Conservation (phyloP, 2,888 invertebrate species). For the Notodonta ziczac region DNA sequence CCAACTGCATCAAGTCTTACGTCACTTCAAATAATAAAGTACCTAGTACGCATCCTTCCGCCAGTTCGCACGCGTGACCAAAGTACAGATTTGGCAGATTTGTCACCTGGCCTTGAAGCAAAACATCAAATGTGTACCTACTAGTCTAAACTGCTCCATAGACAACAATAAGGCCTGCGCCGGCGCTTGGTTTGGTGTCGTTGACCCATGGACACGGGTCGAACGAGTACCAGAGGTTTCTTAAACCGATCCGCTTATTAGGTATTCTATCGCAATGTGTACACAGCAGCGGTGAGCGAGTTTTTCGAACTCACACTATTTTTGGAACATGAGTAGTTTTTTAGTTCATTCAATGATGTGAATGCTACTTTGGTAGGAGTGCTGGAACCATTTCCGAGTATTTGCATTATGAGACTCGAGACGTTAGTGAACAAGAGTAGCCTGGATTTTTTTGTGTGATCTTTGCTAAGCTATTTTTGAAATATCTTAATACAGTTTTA, state of each 20-base stretch:
- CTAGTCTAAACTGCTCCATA: constrained; percentile 60
- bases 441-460: not conserved
- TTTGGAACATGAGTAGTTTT: constrained; percentile 28
- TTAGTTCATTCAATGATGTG: constrained; percentile 10
- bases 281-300: constrained; percentile 5
- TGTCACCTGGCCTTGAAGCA: constrained; percentile 57
- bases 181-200: constrained; percentile 70
- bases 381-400: too few relatives aligned
- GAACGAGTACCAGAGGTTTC: constrained; percentile 68
- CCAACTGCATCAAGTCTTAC: not conserved
- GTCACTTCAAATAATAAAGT: not conserved
- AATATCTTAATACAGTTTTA: not conserved
- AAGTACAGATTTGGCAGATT: constrained; percentile 38
- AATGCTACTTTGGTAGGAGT: not conserved
- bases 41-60: constrained; percentile 7
- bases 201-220: constrained; percentile 69
- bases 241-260: constrained; percentile 80
- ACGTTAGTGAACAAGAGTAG: not conserved
- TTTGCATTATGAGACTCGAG: not conserved
- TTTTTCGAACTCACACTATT: constrained; percentile 38
- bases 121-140: constrained; percentile 43
- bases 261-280: constrained; percentile 62
- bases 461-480: too few relatives aligned
- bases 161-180: constrained; percentile 77
- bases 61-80: constrained; percentile 10